Evolutionary conservation across 1,140 invertebrate genomes (phyloP).

Genomic region (Drosophila jambulina): DNA sequence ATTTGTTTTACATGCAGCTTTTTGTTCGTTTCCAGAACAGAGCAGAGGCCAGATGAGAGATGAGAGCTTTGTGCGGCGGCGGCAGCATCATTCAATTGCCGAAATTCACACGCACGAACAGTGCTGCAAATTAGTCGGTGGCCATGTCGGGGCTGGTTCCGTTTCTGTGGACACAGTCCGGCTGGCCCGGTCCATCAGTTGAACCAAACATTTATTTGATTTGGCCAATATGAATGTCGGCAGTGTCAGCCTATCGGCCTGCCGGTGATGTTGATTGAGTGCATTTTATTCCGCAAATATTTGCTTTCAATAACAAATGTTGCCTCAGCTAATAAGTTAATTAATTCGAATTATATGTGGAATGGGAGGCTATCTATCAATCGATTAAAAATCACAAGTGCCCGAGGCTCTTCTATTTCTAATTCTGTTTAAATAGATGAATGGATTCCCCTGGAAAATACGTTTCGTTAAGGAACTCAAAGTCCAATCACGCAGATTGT

Average conservation of each 20-base stretch:
- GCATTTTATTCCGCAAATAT: slow-evolving; percentile 49
- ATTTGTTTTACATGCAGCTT: slow-evolving; percentile 74
- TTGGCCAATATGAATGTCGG: slow-evolving; percentile 47
- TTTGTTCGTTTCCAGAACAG: slow-evolving; percentile 23
- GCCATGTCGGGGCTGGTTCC: slow-evolving; percentile 23
- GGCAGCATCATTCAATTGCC: slow-evolving; percentile 38
- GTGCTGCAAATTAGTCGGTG: slow-evolving; percentile 73
- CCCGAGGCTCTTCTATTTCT: background rate
- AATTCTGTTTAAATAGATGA: background rate
- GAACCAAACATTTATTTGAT: slow-evolving; percentile 55
- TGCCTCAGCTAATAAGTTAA: slow-evolving; percentile 39
- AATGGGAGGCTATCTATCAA: slow-evolving; percentile 12
- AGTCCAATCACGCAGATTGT: background rate
- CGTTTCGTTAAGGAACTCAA: background rate
- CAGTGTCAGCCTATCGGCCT: slow-evolving; percentile 28
- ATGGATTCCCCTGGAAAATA: background rate
- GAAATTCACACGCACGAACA: slow-evolving; percentile 68
- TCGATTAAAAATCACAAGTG: slow-evolving; percentile 23
- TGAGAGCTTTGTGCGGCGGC: background rate
- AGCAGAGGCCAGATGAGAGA: background rate
- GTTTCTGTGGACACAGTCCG: slow-evolving; percentile 6
- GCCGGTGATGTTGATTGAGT: slow-evolving; percentile 66
- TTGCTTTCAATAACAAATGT: slow-evolving; percentile 36
- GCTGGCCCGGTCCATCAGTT: slow-evolving; percentile 20
- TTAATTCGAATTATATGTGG: slow-evolving; percentile 23